These are phyloP conservation scores for Eunapius fragilis DNA, from an alignment of 37 sponge, comb jelly and placozoan genomes.

Conservation along the genomic window DNA sequence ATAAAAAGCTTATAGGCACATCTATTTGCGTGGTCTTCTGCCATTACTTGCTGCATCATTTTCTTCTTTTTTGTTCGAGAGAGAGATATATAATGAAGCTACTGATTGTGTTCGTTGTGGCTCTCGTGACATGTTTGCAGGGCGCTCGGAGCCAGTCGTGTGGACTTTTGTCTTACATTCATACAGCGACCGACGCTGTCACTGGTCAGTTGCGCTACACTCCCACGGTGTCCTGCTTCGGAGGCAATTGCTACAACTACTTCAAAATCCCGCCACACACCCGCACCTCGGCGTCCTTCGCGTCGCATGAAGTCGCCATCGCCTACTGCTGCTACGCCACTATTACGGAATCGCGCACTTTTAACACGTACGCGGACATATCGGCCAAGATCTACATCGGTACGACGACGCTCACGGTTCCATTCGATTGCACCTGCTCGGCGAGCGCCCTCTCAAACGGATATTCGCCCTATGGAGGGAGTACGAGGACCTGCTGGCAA, in stretches of 20 bases:
- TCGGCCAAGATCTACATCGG: neutral
- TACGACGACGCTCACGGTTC: neutral
- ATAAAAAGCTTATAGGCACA: no score
- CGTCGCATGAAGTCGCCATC: neutral
- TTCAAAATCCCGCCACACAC: neutral
- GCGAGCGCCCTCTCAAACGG: neutral
- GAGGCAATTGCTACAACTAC: neutral
- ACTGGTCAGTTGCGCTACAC: neutral
- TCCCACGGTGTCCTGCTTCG: neutral
- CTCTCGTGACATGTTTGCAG: neutral
- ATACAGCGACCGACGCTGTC: neutral
- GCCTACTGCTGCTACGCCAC: neutral
- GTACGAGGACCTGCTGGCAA: no score
- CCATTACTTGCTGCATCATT: no score
- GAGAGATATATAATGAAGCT: neutral
- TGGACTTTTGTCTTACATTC: neutral
- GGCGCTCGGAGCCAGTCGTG: neutral
- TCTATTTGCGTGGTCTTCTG: no score
- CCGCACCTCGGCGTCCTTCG: neutral
- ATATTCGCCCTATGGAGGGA: no score
- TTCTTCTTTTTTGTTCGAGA: no score
- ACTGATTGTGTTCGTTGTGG: neutral
- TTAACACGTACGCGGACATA: neutral
- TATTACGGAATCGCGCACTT: neutral
- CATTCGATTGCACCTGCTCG: neutral